Percentiles rank a stretch among this genome's conserved stretches.
These are phyloP conservation scores for Lasioglossum pauxillum DNA, from an alignment of 2,888 invertebrate genomes.

Conservation along the genomic window DNA sequence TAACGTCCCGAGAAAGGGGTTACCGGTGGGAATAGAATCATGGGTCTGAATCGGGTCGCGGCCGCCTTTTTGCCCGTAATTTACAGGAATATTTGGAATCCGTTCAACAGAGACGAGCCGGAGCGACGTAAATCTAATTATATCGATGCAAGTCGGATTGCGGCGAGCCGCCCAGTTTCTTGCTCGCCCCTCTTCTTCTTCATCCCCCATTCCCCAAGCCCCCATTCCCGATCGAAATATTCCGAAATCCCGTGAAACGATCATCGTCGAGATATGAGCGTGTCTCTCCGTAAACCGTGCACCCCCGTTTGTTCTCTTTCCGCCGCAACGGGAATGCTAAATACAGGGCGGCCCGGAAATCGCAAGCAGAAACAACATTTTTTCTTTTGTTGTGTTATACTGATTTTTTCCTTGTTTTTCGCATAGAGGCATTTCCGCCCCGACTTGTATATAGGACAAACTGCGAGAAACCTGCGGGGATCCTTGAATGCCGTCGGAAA, in stretches of 20 bases:
- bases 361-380: not conserved
- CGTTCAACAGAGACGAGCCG: constrained; percentile 61
- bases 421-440: not conserved
- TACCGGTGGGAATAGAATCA: constrained; percentile 61
- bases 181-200: not conserved
- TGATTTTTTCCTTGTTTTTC: not conserved
- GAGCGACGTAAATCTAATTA: constrained; percentile 62
- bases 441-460: not conserved
- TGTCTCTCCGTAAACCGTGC: not conserved
- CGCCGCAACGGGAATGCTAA: not conserved
- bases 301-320: not conserved
- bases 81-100: constrained; percentile 70
- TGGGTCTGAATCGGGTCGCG: constrained; percentile 61
- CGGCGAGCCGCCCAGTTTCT: constrained; percentile 4
- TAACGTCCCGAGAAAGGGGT: constrained; percentile 51
- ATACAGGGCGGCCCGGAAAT: not conserved
- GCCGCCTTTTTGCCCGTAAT: constrained; percentile 66
- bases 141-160: constrained; percentile 38
- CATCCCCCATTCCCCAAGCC: not conserved
- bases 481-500: not conserved
- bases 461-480: not conserved
- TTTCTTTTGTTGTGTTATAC: not conserved
- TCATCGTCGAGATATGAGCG: not conserved
- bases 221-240: constrained; percentile 11
- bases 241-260: constrained; percentile 11